Evolutionary conservation across 2,888 invertebrate genomes (phyloP), one percentile per base, ranked within the genome.

Genomic region (Archips xylosteana): DNA sequence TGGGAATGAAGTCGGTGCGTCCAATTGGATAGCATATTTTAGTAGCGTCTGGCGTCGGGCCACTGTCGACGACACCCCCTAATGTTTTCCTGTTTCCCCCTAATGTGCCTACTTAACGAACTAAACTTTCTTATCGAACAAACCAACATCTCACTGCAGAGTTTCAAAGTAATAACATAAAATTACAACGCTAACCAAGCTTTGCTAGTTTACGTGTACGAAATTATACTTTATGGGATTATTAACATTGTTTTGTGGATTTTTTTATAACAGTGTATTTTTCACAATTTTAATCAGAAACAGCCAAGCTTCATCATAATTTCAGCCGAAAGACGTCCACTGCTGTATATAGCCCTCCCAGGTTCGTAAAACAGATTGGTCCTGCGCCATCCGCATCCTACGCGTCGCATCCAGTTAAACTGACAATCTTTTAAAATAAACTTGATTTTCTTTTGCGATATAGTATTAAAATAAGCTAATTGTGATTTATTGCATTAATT

Each of bases 21-120:
- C 87, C 90, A 89, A 92, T 92, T 91, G 90, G 90, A 87, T 89
- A 87, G 90, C 90, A 91, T 92, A 91, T 91, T 91, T 92, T 91
- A 92, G 89, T 88, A 87, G 88, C 87, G 88, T 87, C 90, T 92
- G 92, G 92, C 91, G 87, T 83, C 83, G 87, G 83, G 90, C 91
- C 92, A 88, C 89, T 87, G 88, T 82, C 87, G 87, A 81, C 87
- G 88, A 89, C 89, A 88, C 87, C 81, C 88, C 87, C 86, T 89
- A 92, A 92, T 90, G 91, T 92, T 91, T 92, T 92, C 92, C 92
- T 91, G 92, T 90, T 90, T 86, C 87, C 84, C 87, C 89, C 87
- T 92, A 92, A 92, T 92, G 93, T 92, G 87, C 87, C 92, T 91
- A 92, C 91, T 92, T 92, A 92, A 91, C 89, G 86, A 92, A 92